Evolutionary conservation across 2,797 vertebrate genomes (phyloP).

Genomic region (Leucoraja ocellata): DNA sequence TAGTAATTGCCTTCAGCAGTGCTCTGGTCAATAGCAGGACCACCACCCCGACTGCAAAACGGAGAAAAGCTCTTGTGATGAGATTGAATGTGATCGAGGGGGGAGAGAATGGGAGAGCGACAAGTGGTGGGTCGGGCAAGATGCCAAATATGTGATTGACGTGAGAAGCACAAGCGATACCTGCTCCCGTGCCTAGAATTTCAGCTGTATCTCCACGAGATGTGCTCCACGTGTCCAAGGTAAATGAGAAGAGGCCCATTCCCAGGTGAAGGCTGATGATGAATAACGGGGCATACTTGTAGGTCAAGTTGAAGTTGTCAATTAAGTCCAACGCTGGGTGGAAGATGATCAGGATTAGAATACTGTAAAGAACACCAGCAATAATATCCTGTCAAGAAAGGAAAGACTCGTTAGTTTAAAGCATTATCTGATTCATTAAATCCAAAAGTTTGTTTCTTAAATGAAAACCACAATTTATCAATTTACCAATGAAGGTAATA

Average conservation of each 20-base stretch:
- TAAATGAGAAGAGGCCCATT: constrained; percentile 87
- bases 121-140: constrained; percentile 59
- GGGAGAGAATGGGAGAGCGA: constrained; percentile 60
- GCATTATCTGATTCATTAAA: not conserved
- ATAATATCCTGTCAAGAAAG: constrained; percentile 75
- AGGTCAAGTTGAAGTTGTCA: constrained; percentile 79
- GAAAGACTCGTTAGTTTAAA: not conserved
- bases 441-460: not conserved
- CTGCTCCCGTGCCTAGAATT: constrained; percentile 86
- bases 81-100: constrained; percentile 59
- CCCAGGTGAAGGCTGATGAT: constrained; percentile 76
- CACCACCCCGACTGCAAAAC: constrained; percentile 68
- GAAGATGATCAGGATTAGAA: constrained; percentile 76
- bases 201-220: constrained; percentile 90
- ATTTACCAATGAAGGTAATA: not conserved
- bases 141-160: constrained; percentile 65
- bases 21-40: constrained; percentile 66
- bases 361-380: constrained; percentile 77
- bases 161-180: constrained; percentile 80
- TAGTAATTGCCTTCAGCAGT: constrained; percentile 76
- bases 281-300: constrained; percentile 71
- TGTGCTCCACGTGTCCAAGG: constrained; percentile 93
- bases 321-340: constrained; percentile 75
- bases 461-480: not conserved
- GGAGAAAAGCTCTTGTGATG: constrained; percentile 58